Evolutionary conservation across 1,140 invertebrate species (phyloP).

Genomic region (Ostrea denselamellosa): DNA sequence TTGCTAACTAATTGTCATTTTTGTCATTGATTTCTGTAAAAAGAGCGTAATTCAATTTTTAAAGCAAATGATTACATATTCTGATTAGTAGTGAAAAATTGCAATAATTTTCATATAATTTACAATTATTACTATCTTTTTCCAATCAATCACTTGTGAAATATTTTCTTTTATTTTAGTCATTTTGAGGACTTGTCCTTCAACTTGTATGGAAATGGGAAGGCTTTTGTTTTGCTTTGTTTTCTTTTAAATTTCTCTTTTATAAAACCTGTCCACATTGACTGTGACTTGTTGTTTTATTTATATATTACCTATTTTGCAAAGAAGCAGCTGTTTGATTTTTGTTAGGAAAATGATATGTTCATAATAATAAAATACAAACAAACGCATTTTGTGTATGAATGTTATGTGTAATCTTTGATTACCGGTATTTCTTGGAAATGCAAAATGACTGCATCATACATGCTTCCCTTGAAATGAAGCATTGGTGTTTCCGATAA

Average conservation of each 20-base stretch:
- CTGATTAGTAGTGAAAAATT: too few relatives aligned
- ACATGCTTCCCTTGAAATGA: too few relatives aligned
- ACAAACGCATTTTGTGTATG: neutral
- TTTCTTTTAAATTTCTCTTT: neutral
- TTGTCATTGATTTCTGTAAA: too few relatives aligned
- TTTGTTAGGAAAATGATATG: conserved; percentile 28
- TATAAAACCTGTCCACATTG: conserved; percentile 19
- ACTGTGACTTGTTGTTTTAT: conserved; percentile 28
- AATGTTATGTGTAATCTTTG: neutral
- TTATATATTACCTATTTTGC: conserved; percentile 23
- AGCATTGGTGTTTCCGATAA: too few relatives aligned
- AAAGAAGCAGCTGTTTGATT: conserved; percentile 20
- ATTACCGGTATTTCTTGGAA: neutral
- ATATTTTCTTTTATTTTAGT: neutral
- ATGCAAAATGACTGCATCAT: too few relatives aligned
- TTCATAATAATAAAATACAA: conserved; percentile 15
- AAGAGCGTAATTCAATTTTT: too few relatives aligned
- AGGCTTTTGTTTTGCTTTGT: neutral
- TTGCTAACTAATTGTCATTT: too few relatives aligned
- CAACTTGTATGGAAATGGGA: neutral
- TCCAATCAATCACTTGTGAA: neutral
- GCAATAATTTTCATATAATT: neutral
- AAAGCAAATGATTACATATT: too few relatives aligned
- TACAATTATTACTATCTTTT: too few relatives aligned
- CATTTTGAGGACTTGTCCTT: neutral